Base-by-base conservation (phyloP, 2,113 vertebrate genomes). In the Platichthys flesus region DNA sequence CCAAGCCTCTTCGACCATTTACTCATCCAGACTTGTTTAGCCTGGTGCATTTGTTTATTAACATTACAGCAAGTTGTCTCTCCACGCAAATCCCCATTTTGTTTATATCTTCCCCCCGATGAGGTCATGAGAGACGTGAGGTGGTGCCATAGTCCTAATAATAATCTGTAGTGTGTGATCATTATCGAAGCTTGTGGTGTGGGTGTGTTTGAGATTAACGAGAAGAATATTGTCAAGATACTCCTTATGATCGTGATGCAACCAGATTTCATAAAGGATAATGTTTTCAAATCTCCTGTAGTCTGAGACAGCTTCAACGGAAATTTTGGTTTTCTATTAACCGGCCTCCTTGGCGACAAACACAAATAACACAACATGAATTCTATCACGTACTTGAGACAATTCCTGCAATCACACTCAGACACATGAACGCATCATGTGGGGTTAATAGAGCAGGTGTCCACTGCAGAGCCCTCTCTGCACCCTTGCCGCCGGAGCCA, bases 391-490 rank as follows among this genome's bases (percentile, higher is more conserved):
- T 51, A 62, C 87, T 81, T 59, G 79, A 13, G 69, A 74, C 82
- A 81, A 89, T 77, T 89, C 78, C 79, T 85, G 88, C 82, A 85
- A 88, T 87, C 81, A 72, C 80, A 74, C 51, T 67, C 69, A 73
- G 82, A 86, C 76, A 86, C 78, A 77, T 64, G 64, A 76, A 86
- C 78, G 76, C 84, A 91, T 88, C 80, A 89, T 87, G 87, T 59
- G 85, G 71, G 89, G 90, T 91, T 92, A 92, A 91, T 87, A 78
- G 89, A 90, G 84, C 92, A 91, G 92, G 89, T 92, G 91, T 93
- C 89, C 86, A 86, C 87, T 80, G 71, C 79, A 74, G 84, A 79
- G 77, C 21, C 69, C 67, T 68, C 79, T n/a, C 67, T 21, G 35
- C 76, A 84, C 87, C 69, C 82, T 74, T 83, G 79, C 84, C 82